phyloP scores from a whole-genome alignment of 1,140 invertebrate species.

The Panagrolaimus sp. region DNA sequence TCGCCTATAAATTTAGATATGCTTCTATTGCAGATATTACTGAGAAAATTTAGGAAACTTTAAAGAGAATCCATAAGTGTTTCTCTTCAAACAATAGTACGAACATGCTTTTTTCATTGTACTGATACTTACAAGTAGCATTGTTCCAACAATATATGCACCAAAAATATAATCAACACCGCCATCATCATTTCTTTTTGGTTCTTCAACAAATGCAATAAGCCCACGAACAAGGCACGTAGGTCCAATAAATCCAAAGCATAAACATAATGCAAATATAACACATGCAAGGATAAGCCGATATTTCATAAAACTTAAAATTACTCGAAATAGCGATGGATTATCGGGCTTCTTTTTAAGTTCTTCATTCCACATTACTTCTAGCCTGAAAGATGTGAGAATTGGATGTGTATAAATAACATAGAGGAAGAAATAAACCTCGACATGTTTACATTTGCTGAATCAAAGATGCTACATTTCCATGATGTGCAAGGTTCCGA shows the following conservation, averaged over 20 bases:
- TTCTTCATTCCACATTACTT: slow-evolving; percentile 59
- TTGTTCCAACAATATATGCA: slow-evolving; percentile 40
- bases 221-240: slow-evolving; percentile 56
- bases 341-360: slow-evolving; percentile 50
- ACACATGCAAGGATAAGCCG: slow-evolving; percentile 62
- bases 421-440: slow-evolving; percentile 17
- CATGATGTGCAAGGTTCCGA: slow-evolving; percentile 14
- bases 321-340: slow-evolving; percentile 60
- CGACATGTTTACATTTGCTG: slow-evolving; percentile 40
- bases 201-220: slow-evolving; percentile 47
- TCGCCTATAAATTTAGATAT: no score
- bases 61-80: no score
- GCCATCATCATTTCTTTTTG: slow-evolving; percentile 19
- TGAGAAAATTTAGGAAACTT: no score
- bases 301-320: slow-evolving; percentile 64
- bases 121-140: slow-evolving; percentile 44
- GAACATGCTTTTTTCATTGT: no score
- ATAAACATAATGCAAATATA: slow-evolving; percentile 62
- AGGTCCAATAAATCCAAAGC: slow-evolving; percentile 66
- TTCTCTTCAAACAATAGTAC: no score
- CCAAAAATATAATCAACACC: slow-evolving; percentile 42
- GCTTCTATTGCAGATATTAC: no score
- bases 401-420: not conserved
- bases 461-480: slow-evolving; percentile 44
- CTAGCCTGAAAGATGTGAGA: slow-evolving; percentile 47